These are phyloP conservation scores for Drosophila virilis DNA, from an alignment of 1,140 invertebrate species.

Conservation along the genomic window DNA sequence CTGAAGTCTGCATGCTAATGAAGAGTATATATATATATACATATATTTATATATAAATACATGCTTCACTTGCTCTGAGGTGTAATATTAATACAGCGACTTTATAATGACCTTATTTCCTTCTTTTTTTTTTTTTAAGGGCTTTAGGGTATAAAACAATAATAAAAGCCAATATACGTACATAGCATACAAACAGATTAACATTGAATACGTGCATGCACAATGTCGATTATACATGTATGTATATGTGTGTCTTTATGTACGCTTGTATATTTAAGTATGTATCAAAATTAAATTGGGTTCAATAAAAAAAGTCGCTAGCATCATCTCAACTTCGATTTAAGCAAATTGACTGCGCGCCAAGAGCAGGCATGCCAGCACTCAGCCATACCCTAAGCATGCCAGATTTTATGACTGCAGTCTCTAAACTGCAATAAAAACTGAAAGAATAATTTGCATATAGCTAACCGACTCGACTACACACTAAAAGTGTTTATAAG, in stretches of 20 bases:
- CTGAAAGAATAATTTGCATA: slow-evolving; percentile 11
- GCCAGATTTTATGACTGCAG: slow-evolving; percentile 45
- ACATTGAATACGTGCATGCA: background rate
- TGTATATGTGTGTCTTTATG: slow-evolving; percentile 4
- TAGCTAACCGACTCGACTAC: no score
- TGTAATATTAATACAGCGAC: background rate
- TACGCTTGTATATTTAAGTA: slow-evolving; percentile 12
- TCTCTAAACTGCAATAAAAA: slow-evolving; percentile 24
- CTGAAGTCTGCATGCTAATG: background rate
- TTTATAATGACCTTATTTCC: slow-evolving; percentile 5
- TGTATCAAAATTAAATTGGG: slow-evolving; percentile 56
- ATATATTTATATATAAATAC: background rate
- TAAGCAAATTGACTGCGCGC: slow-evolving; percentile 31
- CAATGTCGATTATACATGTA: background rate
- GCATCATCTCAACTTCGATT: slow-evolving; percentile 22
- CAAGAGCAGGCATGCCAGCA: slow-evolving; percentile 9
- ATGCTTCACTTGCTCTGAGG: background rate
- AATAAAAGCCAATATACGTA: slow-evolving; percentile 8
- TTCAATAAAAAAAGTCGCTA: slow-evolving; percentile 59
- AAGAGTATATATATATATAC: background rate
- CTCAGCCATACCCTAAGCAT: background rate
- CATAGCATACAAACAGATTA: slow-evolving; percentile 13
- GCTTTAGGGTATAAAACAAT: background rate
- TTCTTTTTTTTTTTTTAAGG: background rate
- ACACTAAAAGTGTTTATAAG: background rate